Evolutionary conservation across 2,888 invertebrate species (phyloP).

Genomic region (Cosmorhoe ocellata): DNA sequence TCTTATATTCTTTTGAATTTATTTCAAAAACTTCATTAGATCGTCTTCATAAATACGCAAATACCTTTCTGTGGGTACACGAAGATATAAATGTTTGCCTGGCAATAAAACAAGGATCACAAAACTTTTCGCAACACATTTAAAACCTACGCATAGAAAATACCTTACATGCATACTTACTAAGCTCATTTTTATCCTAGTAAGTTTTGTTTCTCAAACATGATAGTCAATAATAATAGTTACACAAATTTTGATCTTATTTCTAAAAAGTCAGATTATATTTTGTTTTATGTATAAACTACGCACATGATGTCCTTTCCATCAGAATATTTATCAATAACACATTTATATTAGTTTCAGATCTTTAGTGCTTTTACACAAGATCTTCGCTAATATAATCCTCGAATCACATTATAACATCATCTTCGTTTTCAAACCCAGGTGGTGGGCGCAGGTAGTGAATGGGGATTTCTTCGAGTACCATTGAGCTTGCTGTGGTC

Average conservation of each 20-base stretch:
- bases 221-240: not conserved
- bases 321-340: not conserved
- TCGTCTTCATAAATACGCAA: too few species aligned
- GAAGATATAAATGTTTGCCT: too few species aligned
- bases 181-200: constrained; percentile 16
- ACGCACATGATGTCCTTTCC: not conserved
- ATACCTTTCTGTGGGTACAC: too few species aligned
- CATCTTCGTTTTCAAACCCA: constrained; percentile 50
- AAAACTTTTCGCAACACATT: not conserved
- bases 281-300: constrained; percentile 1
- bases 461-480: constrained; percentile 44
- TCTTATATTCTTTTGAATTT: too few species aligned
- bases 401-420: constrained; percentile 65
- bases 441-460: constrained; percentile 50
- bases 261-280: constrained; percentile 3
- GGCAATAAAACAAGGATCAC: too few species aligned
- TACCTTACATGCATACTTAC: not conserved
- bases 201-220: constrained; percentile 13
- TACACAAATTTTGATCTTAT: not conserved
- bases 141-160: not conserved
- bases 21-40: too few species aligned
- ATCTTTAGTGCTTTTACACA: constrained; percentile 48
- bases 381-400: constrained; percentile 66
- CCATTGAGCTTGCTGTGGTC: constrained; percentile 34
- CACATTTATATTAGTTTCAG: not conserved